Evolutionary conservation across 2,113 vertebrate species (phyloP), one percentile per base, ranked within the genome.

Genomic region (Oceanites oceanicus): DNA sequence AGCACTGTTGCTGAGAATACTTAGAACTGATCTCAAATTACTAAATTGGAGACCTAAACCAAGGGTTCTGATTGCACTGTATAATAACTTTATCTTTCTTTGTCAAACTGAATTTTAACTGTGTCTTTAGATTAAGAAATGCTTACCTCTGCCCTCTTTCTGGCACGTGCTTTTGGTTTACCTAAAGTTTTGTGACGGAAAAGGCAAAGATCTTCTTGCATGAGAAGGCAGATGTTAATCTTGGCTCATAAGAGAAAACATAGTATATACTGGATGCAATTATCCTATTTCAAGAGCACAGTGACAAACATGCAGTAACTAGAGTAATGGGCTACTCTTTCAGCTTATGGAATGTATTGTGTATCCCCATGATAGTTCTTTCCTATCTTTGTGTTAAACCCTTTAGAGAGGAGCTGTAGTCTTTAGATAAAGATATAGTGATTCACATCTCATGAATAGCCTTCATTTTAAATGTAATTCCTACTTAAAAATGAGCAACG

Each of bases 21-120:
- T 91, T 70, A 19, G 61, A 96, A 83, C 80, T 92, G 44, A 89
- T 94, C 76, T 97, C 63, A 47, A 55, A 59, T 65, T 70, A 94
- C 79, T 93, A 58, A 96, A 90, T 66, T 2, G 52, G 75, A 9
- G 59, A 67, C n/a, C 42, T 91, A 88, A 96, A 76, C 58, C 59
- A 75, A 34, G 42, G 42, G 25, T 90, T 89, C 63, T 76, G 9
- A 44, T 47, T 90, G 56, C 61, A 32, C 53, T 45, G 19, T 42
- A 65, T 42, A 62, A 70, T 18, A 78, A 82, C 42, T 77, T 93
- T 73, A 53, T 62, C 65, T 65, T 79, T 81, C 59, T 88, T 77
- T 74, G 38, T 87, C 73, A 96, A 97, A 96, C 70, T 96, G 55
- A 93, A 92, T 95, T 93, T 94, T 86, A 95, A 38, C n/a, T 78